These are phyloP conservation scores for Grus americana DNA, from an alignment of 2,113 vertebrate species.

Conservation along the genomic window DNA sequence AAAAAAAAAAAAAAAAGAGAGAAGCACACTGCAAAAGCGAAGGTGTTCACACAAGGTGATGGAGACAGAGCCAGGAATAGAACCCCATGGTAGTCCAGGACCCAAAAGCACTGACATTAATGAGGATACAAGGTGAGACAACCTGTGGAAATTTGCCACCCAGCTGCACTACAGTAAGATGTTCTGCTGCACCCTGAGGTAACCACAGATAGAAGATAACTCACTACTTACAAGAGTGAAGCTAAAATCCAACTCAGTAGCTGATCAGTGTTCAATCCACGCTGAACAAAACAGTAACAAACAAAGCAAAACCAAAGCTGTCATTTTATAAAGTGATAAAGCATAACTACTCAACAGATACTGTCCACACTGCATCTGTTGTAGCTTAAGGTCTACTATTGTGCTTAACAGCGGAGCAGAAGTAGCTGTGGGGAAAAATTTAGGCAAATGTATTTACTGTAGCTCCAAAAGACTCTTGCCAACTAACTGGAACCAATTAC, in stretches of 20 bases:
- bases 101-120: neutral
- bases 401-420: neutral
- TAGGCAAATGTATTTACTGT: neutral
- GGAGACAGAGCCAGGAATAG: neutral
- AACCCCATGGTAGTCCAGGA: neutral
- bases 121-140: neutral
- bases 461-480: neutral
- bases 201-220: neutral
- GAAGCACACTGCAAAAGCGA: neutral
- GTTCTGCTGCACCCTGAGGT: neutral
- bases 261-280: neutral
- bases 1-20: neutral
- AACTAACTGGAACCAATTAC: neutral
- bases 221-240: neutral
- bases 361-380: neutral
- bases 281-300: neutral
- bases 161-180: neutral
- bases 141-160: neutral
- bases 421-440: neutral
- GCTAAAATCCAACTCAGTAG: fast-evolving
- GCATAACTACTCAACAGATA: neutral
- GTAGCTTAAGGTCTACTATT: neutral
- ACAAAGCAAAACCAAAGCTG: neutral
- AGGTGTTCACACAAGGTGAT: neutral
- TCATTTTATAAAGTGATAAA: neutral